phyloP scores from a whole-genome alignment of 2,888 invertebrate species.

The Parnassius orleans region DNA sequence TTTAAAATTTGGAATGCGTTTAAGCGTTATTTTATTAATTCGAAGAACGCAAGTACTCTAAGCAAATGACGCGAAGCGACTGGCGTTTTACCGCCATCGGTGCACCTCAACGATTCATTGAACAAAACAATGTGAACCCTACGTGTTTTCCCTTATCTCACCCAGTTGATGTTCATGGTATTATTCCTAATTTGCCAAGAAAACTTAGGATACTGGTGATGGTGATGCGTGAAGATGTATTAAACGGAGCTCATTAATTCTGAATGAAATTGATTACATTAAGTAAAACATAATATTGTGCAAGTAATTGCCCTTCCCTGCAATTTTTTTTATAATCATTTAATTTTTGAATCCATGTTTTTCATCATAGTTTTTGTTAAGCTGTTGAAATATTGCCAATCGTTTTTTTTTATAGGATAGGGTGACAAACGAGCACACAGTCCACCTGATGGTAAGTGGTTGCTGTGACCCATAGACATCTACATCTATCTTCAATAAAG shows the following conservation, averaged over 20 bases:
- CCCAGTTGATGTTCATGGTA: constrained; percentile 36
- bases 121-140: constrained; percentile 39
- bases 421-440: too few species aligned
- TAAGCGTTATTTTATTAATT: constrained; percentile 38
- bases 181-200: constrained; percentile 43
- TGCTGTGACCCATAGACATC: too few species aligned
- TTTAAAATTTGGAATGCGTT: constrained; percentile 41
- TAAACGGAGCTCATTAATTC: constrained; percentile 56
- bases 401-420: too few species aligned
- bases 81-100: constrained; percentile 45
- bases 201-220: constrained; percentile 46
- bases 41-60: constrained; percentile 52
- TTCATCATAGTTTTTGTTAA: too few species aligned
- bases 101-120: constrained; percentile 66
- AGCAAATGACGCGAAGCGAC: constrained; percentile 59
- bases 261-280: constrained; percentile 22
- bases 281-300: constrained; percentile 11
- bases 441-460: too few species aligned
- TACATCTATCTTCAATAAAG: too few species aligned
- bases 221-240: constrained; percentile 48
- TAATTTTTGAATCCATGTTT: too few species aligned
- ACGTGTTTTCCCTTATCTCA: constrained; percentile 41
- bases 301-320: not conserved
- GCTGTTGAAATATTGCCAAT: too few species aligned
- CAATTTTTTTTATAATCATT: too few species aligned